Conservation (phyloP, 2,113 vertebrate genomes). For the Microcebus jonahi region DNA sequence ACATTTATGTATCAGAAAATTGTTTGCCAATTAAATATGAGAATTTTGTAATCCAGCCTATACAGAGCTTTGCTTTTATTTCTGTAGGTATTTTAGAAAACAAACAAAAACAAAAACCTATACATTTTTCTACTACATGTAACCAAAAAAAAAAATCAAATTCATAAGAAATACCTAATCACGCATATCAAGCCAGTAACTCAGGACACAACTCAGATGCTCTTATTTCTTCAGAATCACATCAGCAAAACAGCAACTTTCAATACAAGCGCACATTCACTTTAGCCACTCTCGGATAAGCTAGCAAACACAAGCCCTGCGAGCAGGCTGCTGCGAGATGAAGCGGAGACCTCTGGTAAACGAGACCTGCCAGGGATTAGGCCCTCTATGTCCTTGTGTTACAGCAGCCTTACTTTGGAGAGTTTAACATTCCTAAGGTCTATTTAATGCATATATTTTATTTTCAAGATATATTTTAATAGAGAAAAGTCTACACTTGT, state of each 20-base stretch:
- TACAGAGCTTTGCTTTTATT: neutral
- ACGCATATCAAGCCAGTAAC: fast-evolving
- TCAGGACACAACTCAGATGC: neutral
- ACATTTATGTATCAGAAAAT: neutral
- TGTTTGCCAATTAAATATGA: neutral
- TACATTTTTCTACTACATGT: neutral
- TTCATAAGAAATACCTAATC: neutral
- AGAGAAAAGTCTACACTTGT: neutral
- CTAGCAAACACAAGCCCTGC: neutral
- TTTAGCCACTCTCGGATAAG: neutral
- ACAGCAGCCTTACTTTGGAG: neutral
- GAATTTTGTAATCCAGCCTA: neutral
- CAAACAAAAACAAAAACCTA: neutral
- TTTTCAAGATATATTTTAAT: neutral
- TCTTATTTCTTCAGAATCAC: neutral
- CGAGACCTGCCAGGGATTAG: neutral
- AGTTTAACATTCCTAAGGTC: neutral
- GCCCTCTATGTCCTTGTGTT: too few relatives aligned
- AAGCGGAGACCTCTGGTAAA: neutral
- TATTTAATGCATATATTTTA: neutral
- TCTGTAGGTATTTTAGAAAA: neutral
- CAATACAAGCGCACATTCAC: neutral
- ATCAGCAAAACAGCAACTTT: neutral
- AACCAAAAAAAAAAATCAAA: neutral
- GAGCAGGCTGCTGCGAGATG: neutral